Percentiles rank a stretch among this genome's conserved stretches.
Evolutionary conservation across 1,140 invertebrate species (phyloP).

Genomic region (Frieseomelitta varia): DNA sequence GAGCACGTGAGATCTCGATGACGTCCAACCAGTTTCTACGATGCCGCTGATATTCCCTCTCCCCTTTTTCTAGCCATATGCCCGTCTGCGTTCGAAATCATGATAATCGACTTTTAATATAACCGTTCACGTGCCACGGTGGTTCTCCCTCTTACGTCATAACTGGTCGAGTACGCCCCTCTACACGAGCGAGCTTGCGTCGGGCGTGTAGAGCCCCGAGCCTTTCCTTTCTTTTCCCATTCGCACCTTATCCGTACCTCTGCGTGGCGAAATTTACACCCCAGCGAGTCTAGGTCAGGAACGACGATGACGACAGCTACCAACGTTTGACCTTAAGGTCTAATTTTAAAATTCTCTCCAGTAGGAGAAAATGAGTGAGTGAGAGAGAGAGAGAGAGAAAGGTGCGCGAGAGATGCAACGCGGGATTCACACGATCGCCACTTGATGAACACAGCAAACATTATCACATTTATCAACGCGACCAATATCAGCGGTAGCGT

Average conservation of each 20-base stretch:
- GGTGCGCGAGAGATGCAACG: not conserved
- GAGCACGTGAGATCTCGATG: not conserved
- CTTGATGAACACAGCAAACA: slow-evolving; percentile 34
- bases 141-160: not conserved
- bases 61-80: no score
- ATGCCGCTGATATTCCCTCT: not conserved
- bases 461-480: slow-evolving; percentile 24
- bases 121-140: not conserved
- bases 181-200: not conserved
- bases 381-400: not conserved
- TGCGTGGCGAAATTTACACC: slow-evolving; percentile 54
- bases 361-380: not conserved
- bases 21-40: not conserved
- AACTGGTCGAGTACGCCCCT: not conserved
- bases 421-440: not conserved
- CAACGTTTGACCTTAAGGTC: slow-evolving; percentile 58
- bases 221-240: slow-evolving; percentile 44
- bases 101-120: slow-evolving; percentile 6
- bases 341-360: slow-evolving; percentile 57
- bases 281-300: slow-evolving; percentile 63
- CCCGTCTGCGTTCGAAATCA: not conserved
- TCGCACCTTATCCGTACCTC: slow-evolving; percentile 47
- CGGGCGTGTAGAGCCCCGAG: slow-evolving; percentile 44
- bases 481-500: not conserved
- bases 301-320: slow-evolving; percentile 62